Evolutionary conservation across 92 coral and sea anemone species (phyloP), one percentile per base, ranked within the genome.

Genomic region (Meandrina meandrites): DNA sequence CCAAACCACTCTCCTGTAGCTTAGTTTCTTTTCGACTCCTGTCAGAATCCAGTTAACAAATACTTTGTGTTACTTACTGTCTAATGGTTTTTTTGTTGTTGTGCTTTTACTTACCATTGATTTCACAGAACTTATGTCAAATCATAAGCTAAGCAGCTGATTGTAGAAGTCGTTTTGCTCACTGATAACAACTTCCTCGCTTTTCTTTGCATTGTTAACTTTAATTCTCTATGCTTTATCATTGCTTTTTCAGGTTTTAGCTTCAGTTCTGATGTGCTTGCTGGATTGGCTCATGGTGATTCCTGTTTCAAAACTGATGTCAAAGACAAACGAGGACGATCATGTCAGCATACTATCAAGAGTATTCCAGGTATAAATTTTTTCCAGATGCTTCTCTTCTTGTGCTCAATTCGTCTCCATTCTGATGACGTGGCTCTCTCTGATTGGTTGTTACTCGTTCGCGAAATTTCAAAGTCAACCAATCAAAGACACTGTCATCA

Each of bases 251-350:
- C 77, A 96, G 98, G 91, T 94, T 80, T 86, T 97, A 42, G 93
- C 90, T 24, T 88, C 98, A 15, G 86, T 97, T 64, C 86, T 97
- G 75, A 89, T 93, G 76, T 95, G 98, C 87, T 89, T 97, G 28
- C 86, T 97, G 86, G 99, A 97, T 87, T 97, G 99, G 99, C 89
- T 92, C 5, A 97, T 97, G 98, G 96, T 94, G 16, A 93, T 97
- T 42, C 98, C 99, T 7, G 84, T 91, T 57, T 78, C 92, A 51
- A 89, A 92, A 66, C 93, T 97, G 30, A 71, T 93, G 83, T 83
- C 90, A 67, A 94, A 79, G 58, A 76, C 79, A 80, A 89, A 94
- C 40, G 98, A 94, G 67, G 99, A 93, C 30, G 95, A 93, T n/a
- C 88, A 89, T 77, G 86, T 91, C 42, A 93, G 94, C 79, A 28